Evolutionary conservation across 2,888 invertebrate species (phyloP), one percentile per base, ranked within the genome.

Genomic region (Drosophila kuntzei): DNA sequence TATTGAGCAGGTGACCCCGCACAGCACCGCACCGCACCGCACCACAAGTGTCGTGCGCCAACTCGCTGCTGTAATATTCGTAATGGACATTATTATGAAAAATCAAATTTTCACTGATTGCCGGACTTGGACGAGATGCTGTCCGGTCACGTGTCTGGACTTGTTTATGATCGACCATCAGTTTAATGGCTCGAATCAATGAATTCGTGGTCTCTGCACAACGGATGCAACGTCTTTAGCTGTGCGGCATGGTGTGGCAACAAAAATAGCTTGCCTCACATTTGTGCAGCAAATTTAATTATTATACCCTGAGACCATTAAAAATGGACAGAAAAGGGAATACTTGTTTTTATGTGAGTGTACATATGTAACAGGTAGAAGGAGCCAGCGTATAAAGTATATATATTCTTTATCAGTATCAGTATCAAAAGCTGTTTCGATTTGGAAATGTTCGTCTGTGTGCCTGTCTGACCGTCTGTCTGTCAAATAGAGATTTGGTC

Each of bases 91-190:
- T 76, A 58, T 76, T 66, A 80, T 76, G 71, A 79, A 81, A 87
- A 81, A 82, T 86, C 62, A 86, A 88, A 79, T 82, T 71, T 88
- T 57, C 89, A 79, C 59, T 60, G 79, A 85, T 87, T 87, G 86
- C 80, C 46, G 18, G 39, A 16, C 9, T 25, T 12, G 46, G 37
- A 32, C 54, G 29, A 64, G 16, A 39, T 22, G 9, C 16, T 54
- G 49, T 34, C 67, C 43, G 63, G 78, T 80, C 80, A 87, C 80
- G 81, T 77, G 68, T 55, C 64, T 58, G 54, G 49, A 55, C 59
- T 57, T 67, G 81, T 75, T 86, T 71, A 82, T 79, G 86, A 76
- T 78, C 67, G 64, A 60, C 62, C 68, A 82, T 88, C 80, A 76
- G 68, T 65, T 82, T 83, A 82, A 83, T 76, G 69, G 62, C 41